Conservation (phyloP, 2,797 vertebrate species). For the Glyptemys insculpta region DNA sequence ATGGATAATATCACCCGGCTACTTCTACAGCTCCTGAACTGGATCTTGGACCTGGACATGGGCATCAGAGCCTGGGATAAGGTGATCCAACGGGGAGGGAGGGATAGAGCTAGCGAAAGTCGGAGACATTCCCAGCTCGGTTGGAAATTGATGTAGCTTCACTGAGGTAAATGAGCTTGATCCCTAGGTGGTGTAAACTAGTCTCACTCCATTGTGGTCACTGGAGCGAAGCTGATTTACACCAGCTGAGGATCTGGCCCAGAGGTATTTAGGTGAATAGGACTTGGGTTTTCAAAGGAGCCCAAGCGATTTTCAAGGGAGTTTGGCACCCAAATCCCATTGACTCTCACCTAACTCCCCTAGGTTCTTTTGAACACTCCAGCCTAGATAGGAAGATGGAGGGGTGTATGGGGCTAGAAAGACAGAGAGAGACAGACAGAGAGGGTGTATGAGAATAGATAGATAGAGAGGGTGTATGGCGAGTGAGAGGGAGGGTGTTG, state of each 20-base stretch:
- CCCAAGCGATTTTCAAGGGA: neutral
- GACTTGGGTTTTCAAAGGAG: neutral
- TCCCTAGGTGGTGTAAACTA: too few species aligned
- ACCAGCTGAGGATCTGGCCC: neutral
- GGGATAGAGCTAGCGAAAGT: neutral
- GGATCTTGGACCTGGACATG: neutral
- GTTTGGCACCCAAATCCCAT: neutral
- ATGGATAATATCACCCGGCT: neutral
- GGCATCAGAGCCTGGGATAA: neutral
- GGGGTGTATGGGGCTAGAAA: neutral
- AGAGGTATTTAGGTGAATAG: neutral
- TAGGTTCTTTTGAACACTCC: neutral
- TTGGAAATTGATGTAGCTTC: neutral
- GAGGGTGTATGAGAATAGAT: too few species aligned
- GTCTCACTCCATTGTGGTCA: neutral
- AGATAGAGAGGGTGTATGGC: too few species aligned
- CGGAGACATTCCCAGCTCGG: neutral
- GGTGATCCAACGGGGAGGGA: neutral
- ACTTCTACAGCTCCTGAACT: neutral
- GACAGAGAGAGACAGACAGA: neutral
- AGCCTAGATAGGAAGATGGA: neutral
- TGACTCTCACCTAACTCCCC: neutral
- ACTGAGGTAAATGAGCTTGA: neutral
- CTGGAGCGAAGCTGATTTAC: neutral
- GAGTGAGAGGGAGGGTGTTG: neutral